Evolutionary conservation across 30 jellyfish, hydroid and myxozoan species (phyloP), one percentile per base, ranked within the genome.

Genomic region (Rhopilema esculentum): DNA sequence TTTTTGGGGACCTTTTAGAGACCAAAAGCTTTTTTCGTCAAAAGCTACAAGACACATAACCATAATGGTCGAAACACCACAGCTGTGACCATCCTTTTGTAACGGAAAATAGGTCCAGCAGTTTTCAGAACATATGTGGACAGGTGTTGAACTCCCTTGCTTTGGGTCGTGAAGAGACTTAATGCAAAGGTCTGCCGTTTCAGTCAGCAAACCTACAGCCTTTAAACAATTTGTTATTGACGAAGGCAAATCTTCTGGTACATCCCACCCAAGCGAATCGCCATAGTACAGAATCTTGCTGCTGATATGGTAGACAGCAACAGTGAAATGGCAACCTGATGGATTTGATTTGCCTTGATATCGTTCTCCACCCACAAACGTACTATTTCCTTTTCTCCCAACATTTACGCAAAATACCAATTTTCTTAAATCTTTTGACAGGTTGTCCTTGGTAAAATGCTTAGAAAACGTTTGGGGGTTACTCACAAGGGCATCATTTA

Each of bases 271-370:
- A 21, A 21, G 28, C 4, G 75, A 16, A 16, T 64, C 75, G 12
- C 75, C 75, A 64, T 64, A 64, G 75, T 64, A 64, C 31, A 64
- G 16, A 21, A 16, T 26, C 6, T 64, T 64, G 75, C 32, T 64
- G 8, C 32, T 6, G 16, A 26, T 16, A 26, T 64, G 8, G 32
- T 21, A 64, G 15, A 64, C 9, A 21, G 31, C 75, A 64, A 64
- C 8, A 26, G 75, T 26, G 32, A 64, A 64, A 26, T 64, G 75
- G 32, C 16, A 2, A 64, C 75, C 75, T 23, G 75, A 16, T 6
- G 57, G 57, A 40, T 40, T 40, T 12, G 12, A 40, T 12, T 6
- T 12, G 9, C 57, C 57, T 2, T 40, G 9, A 40, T 40, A 40
- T 40, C 57, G 6, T 12, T 12, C 12, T 40, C 57, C 57, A 12